Percentiles rank a stretch among this genome's conserved stretches.
These are phyloP conservation scores for Mythimna albipuncta DNA, from an alignment of 2,888 invertebrate species.

Conservation along the genomic window DNA sequence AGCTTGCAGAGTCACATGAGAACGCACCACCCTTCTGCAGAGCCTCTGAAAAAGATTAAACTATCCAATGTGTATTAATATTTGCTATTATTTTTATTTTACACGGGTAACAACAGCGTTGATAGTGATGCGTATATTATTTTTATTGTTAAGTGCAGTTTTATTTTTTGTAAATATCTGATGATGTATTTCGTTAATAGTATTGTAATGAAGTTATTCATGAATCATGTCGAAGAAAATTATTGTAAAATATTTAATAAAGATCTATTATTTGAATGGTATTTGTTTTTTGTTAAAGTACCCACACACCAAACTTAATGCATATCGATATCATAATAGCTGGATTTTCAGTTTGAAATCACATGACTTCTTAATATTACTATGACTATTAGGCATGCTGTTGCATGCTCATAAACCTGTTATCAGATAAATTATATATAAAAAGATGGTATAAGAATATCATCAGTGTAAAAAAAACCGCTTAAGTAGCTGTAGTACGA, in stretches of 20 bases:
- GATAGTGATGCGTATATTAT: not conserved
- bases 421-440: not conserved
- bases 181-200: not conserved
- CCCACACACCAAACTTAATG: not conserved
- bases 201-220: slow-evolving; percentile 4
- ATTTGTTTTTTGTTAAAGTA: slow-evolving; percentile 10
- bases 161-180: not conserved
- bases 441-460: slow-evolving; percentile 3
- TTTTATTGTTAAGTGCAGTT: not conserved
- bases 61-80: slow-evolving; percentile 14
- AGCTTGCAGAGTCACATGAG: slow-evolving; percentile 83
- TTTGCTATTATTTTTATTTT: not conserved
- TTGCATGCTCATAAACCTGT: slow-evolving; percentile 3
- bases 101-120: slow-evolving; percentile 2
- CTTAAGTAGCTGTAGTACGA: slow-evolving; percentile 37
- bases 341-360: not conserved
- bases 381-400: not conserved
- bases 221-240: not conserved
- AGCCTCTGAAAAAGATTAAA: slow-evolving; percentile 65
- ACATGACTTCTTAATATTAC: not conserved
- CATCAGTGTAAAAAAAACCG: slow-evolving; percentile 4
- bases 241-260: slow-evolving; percentile 25
- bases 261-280: slow-evolving; percentile 5
- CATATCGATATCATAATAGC: not conserved
- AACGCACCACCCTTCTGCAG: slow-evolving; percentile 80